Evolutionary conservation across 1,140 invertebrate species (phyloP), one percentile per base, ranked within the genome.

Genomic region (Venturia canescens): DNA sequence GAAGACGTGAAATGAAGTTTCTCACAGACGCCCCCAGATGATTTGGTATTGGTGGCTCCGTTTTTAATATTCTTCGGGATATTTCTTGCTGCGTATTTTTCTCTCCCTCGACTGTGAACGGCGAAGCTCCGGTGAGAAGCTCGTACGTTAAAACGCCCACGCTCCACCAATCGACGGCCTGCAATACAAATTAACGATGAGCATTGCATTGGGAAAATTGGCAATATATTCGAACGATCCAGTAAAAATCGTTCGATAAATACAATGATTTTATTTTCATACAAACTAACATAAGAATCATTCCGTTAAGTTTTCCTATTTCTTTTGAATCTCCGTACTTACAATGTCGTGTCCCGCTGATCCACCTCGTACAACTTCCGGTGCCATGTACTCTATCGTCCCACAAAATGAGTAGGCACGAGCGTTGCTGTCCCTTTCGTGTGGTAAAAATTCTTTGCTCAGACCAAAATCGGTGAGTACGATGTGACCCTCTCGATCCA

Each of bases 121-220:
- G 98, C 0, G 98, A 99, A 3, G 97, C 97, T 27, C 98, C 98
- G 1, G 98, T 99, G n/a, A 99, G 91, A 11, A 99, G 93, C 92
- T 99, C 98, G 93, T 98, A 99, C 0, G 97, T 98, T 18, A 99
- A 92, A 0, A 99, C 98, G n/a, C 98, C 98, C 0, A 99, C 95
- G 72, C 97, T 98, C 98, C 98, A 99, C 98, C 98, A 99, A 92
- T 99, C 98, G 3, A 98, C 98, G 82, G 97, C 96, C 97, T 97
- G 92, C 3, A 6, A 60, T 60, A n/a, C 27, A 15, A 29, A 16
- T 93, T 92, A 82, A 79, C 71, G 76, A 57, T 21, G 48, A 67
- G 76, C 69, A 66, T 70, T 9, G 23, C 13, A 80, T 27, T 69
- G n/a, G n/a, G 27, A 38, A 26, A 27, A 34, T 44, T 13, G 13